Evolutionary conservation across 2,113 vertebrate species (phyloP).

Genomic region (Muscicapa adusta): DNA sequence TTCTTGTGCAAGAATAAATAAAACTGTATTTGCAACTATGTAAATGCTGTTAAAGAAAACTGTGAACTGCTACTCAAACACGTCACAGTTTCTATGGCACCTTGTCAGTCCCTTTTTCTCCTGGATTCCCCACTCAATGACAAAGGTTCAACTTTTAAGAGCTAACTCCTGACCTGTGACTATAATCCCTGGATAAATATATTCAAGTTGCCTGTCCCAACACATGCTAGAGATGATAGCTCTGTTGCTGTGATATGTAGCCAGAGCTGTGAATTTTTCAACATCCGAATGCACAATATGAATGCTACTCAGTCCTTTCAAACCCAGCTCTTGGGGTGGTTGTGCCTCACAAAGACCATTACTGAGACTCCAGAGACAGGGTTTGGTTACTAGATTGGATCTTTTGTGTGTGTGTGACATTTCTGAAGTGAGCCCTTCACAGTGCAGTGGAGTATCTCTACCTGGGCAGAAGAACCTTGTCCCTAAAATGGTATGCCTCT

Average conservation of each 20-base stretch:
- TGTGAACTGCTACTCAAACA: not conserved
- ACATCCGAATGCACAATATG: not conserved
- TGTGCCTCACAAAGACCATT: not conserved
- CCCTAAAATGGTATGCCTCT: not conserved
- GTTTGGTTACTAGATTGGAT: not conserved
- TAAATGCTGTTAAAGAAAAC: not conserved
- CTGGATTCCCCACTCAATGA: not conserved
- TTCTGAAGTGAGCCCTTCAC: not conserved
- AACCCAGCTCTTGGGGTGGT: not conserved
- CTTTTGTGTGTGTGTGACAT: not conserved
- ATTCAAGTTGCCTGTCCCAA: not conserved
- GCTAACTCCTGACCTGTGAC: not conserved
- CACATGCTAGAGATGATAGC: not conserved
- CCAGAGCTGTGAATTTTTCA: not conserved
- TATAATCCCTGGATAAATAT: not conserved
- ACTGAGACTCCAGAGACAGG: not conserved
- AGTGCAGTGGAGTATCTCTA: not conserved
- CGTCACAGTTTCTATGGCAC: not conserved
- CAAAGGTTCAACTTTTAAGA: not conserved
- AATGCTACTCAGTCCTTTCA: not conserved
- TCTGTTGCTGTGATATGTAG: not conserved
- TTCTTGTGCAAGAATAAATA: not conserved
- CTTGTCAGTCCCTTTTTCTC: not conserved
- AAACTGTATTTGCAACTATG: not conserved
- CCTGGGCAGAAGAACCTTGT: not conserved